Conservation (phyloP, 2,797 vertebrate genomes). For the Gymnothorax javanicus region DNA sequence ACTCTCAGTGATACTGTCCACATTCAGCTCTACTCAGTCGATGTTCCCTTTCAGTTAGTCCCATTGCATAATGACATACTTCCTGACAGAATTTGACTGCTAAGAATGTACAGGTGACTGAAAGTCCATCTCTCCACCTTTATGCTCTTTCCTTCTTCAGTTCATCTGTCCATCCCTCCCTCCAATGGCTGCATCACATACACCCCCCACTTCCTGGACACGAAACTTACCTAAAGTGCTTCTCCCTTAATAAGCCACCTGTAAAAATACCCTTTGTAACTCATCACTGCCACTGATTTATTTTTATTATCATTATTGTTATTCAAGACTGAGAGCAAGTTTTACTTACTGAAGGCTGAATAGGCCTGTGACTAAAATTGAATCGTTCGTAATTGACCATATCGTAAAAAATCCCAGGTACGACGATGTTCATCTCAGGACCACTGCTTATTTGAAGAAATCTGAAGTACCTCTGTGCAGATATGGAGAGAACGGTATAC, state of each 20-base stretch:
- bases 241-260: background rate
- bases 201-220: background rate
- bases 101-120: slow-evolving; percentile 12
- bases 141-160: background rate
- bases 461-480: background rate
- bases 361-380: background rate
- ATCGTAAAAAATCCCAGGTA: background rate
- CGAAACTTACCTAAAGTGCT: background rate
- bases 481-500: background rate
- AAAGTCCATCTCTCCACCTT: background rate
- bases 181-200: background rate
- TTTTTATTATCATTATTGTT: background rate
- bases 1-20: background rate
- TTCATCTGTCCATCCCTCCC: background rate
- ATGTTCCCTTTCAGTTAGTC: no score
- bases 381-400: background rate
- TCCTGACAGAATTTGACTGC: background rate
- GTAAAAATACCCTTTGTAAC: slow-evolving; percentile 16
- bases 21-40: no score
- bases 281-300: slow-evolving; percentile 28
- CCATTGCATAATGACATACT: background rate
- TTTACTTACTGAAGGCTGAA: background rate
- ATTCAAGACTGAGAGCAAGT: background rate
- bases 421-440: slow-evolving; percentile 12
- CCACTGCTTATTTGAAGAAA: background rate